Conservation (phyloP, 2,113 vertebrate genomes). For the Baryphthengus martii region DNA sequence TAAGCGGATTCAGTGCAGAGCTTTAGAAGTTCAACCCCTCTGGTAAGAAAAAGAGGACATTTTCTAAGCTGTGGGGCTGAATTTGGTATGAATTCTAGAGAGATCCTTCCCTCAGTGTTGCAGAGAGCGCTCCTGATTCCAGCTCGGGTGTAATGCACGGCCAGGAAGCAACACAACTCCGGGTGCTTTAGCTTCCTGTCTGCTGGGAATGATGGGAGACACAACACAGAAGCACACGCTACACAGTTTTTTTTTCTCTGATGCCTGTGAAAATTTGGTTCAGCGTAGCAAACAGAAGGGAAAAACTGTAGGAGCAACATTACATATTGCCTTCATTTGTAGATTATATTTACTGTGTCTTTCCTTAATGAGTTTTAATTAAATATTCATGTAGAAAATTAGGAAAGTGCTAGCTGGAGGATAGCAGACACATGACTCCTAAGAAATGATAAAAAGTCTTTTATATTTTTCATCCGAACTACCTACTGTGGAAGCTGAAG, state of each 20-base stretch:
- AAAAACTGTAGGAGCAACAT: not conserved
- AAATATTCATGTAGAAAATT: not conserved
- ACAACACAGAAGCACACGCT: not conserved
- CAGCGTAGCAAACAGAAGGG: not conserved
- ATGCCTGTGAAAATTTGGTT: not conserved
- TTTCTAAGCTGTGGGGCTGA: not conserved
- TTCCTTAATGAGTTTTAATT: not conserved
- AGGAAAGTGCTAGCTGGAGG: not conserved
- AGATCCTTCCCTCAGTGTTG: rapidly evolving
- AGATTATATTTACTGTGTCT: not conserved
- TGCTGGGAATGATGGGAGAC: not conserved
- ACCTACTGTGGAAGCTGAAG: not conserved
- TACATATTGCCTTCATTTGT: not conserved
- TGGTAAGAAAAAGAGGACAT: not conserved
- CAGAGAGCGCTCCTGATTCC: not conserved
- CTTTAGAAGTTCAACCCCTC: not conserved
- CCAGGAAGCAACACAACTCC: not conserved
- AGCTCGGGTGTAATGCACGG: not conserved
- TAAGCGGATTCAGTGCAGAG: not conserved
- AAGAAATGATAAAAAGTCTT: not conserved
- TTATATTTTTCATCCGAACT: not conserved
- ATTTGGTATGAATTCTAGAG: not conserved
- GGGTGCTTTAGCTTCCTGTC: not conserved
- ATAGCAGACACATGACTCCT: not conserved
- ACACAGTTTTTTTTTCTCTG: not conserved